Evolutionary conservation across 1,140 invertebrate species (phyloP), one percentile per base, ranked within the genome.

Genomic region (Stegodyphus dumicola): DNA sequence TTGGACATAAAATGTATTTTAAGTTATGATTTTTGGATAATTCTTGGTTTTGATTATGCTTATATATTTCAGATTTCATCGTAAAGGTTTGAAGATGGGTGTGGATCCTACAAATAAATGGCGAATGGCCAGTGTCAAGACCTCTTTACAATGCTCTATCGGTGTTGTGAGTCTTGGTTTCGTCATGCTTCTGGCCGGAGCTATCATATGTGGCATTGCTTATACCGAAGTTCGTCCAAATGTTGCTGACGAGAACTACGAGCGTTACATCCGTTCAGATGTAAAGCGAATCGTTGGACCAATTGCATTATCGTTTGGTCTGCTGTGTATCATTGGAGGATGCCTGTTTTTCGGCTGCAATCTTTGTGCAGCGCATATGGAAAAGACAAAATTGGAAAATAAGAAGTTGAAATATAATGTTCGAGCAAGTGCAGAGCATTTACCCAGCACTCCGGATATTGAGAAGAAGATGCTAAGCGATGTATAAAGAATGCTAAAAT

Each of bases 221-320:
- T 89, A 79, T 65, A 89, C 89, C 3, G 88, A 89, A 70, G 87
- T 89, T 18, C 87, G 88, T 0, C 89, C 89, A 77, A 89, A 89
- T 33, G 56, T 87, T 11, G 88, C 86, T 65, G 89, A 89, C 74
- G 87, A 88, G 73, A 89, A 89, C 56, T 89, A 89, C 79, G 84
- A 89, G 15, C 54, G 89, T 51, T 89, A 88, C 85, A 80, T 88
- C 33, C 87, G 89, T 6, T 79, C 89, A 1, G 88, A 89, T 69
- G 70, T 88, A 9, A 86, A 83, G 71, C 52, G 89, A 18, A 73
- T 89, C 11, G 71, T 89, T 4, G 88, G 88, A 75, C 88, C 88
- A 6, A 86, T 88, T 54, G 74, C 87, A 66, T 66, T 88, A 51
- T 65, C 71, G 1, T 88, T 88, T 18, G 88, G 87, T 53, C 73